These are phyloP conservation scores for Erebia ligea DNA, from an alignment of 2,888 invertebrate genomes.

Conservation along the genomic window DNA sequence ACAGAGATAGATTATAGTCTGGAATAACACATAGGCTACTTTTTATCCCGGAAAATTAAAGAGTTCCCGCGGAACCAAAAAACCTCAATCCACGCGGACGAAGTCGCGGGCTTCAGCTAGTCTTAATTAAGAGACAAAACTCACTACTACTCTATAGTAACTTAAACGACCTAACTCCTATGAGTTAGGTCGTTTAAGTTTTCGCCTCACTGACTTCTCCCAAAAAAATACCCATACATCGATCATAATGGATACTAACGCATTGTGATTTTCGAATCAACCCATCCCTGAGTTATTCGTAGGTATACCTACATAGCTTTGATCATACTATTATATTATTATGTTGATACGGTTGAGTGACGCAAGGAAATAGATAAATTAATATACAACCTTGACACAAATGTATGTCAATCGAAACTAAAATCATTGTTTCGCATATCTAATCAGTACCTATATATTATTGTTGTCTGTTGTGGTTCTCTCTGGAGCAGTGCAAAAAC, in stretches of 20 bases:
- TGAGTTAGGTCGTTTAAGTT: no score
- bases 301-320: not conserved
- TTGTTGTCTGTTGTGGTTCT: not conserved
- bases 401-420: constrained; percentile 19
- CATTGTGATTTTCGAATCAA: not conserved
- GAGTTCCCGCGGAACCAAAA: no score
- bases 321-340: not conserved
- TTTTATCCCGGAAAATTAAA: no score
- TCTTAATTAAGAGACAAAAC: no score
- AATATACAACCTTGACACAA: constrained; percentile 46
- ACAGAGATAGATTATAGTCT: no score
- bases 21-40: no score
- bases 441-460: not conserved
- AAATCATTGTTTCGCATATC: constrained; percentile 7
- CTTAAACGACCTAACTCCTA: no score
- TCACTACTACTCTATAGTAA: no score
- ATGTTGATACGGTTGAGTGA: constrained; percentile 3
- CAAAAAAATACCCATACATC: no score
- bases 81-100: no score
- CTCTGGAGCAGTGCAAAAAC: not conserved
- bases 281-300: not conserved
- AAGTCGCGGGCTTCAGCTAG: no score
- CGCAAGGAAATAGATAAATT: constrained; percentile 40
- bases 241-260: not conserved
- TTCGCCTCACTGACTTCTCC: no score